Conservation (phyloP, 1,140 invertebrate genomes). For the Arctopsyche grandis region DNA sequence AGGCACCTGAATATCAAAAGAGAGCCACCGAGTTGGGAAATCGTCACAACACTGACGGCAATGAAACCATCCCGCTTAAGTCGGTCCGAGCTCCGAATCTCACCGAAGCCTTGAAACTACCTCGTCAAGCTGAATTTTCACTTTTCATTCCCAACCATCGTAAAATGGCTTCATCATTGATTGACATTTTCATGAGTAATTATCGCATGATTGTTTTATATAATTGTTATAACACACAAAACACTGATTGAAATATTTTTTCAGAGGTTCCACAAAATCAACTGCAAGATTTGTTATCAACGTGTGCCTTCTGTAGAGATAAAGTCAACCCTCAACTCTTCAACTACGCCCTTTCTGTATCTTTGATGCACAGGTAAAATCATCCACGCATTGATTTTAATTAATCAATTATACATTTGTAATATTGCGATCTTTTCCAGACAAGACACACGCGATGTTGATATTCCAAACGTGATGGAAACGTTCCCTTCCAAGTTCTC, state of each 20-base stretch:
- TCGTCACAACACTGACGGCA: conserved; percentile 57
- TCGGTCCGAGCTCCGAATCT: conserved; percentile 60
- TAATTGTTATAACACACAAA: conserved; percentile 34
- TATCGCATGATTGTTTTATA: conserved; percentile 38
- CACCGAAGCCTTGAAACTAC: conserved; percentile 58
- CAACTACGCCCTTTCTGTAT: conserved; percentile 60
- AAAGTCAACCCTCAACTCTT: conserved; percentile 61
- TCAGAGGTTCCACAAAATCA: conserved; percentile 35
- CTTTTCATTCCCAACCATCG: conserved; percentile 69
- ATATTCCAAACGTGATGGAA: conserved; percentile 67
- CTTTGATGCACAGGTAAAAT: conserved; percentile 58
- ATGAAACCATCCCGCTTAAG: conserved; percentile 59
- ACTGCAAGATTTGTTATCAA: conserved; percentile 56
- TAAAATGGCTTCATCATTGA: conserved; percentile 67
- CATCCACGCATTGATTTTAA: not conserved
- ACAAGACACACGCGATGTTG: conserved; percentile 64
- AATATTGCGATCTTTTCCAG: conserved; percentile 57
- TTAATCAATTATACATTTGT: not conserved
- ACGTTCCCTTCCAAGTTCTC: conserved; percentile 69
- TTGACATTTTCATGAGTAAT: conserved; percentile 66
- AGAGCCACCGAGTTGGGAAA: conserved; percentile 61
- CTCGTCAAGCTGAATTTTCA: conserved; percentile 66
- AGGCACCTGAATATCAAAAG: conserved; percentile 60
- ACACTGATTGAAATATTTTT: conserved; percentile 12
- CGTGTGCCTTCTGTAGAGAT: conserved; percentile 58